These are phyloP conservation scores for Microplitis mediator DNA, from an alignment of 1,140 invertebrate species.

Conservation along the genomic window DNA sequence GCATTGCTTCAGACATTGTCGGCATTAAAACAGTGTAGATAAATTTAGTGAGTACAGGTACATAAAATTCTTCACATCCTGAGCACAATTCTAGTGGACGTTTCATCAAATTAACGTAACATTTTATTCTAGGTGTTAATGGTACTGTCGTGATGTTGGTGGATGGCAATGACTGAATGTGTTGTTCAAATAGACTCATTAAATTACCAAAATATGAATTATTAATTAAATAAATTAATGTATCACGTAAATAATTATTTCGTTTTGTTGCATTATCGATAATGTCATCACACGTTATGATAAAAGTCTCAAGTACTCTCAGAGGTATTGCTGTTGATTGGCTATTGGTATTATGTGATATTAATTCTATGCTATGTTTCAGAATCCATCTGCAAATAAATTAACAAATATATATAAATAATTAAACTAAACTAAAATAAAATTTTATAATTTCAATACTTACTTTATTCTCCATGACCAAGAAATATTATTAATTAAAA, in stretches of 20 bases:
- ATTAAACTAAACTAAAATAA: conserved; percentile 45
- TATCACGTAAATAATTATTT: conserved; percentile 33
- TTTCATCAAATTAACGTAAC: conserved; percentile 77
- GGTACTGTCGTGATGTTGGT: conserved; percentile 64
- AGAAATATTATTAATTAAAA: conserved; percentile 63
- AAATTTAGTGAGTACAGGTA: conserved; percentile 46
- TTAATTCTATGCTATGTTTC: conserved; percentile 50
- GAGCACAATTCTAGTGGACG: conserved; percentile 69
- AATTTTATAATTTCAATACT: conserved; percentile 53
- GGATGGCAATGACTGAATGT: conserved; percentile 66
- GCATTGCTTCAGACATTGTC: conserved; percentile 57
- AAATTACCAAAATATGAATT: conserved; percentile 76
- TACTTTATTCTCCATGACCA: conserved; percentile 70
- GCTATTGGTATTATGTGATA: conserved; percentile 49
- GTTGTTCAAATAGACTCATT: conserved; percentile 71
- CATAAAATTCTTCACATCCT: conserved; percentile 51
- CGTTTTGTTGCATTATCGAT: conserved; percentile 38
- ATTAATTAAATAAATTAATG: conserved; percentile 55
- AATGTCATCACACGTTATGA: conserved; percentile 62
- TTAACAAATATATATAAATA: conserved; percentile 1
- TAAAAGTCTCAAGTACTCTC: conserved; percentile 80
- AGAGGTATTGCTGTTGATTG: conserved; percentile 76
- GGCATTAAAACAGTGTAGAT: conserved; percentile 50
- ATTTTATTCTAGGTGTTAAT: conserved; percentile 77
- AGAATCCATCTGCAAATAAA: conserved; percentile 48